Percentiles rank a stretch among this genome's conserved stretches.
Evolutionary conservation across 2,797 vertebrate genomes (phyloP).

Genomic region (Phoxinus dragarum): DNA sequence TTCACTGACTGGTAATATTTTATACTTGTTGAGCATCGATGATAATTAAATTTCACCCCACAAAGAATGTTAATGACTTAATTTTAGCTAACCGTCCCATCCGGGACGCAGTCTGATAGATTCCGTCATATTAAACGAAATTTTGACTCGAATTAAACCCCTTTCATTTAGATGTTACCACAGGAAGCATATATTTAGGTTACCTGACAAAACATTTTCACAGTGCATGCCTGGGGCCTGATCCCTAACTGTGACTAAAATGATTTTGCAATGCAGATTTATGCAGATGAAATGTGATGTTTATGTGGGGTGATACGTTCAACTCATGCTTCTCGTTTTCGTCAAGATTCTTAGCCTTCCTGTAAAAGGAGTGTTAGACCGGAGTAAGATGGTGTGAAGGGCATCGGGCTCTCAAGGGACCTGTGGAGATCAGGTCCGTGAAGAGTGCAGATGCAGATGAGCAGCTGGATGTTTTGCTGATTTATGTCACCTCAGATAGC

Average conservation of each 20-base stretch:
- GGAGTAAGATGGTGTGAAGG: constrained; percentile 36
- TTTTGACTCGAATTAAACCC: not conserved
- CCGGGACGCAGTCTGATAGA: not conserved
- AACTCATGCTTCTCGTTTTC: not conserved
- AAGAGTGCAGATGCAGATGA: constrained; percentile 53
- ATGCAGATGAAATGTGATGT: constrained; percentile 24
- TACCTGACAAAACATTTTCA: constrained; percentile 10
- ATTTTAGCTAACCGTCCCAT: not conserved
- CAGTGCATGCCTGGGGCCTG: constrained; percentile 11
- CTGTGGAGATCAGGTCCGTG: constrained; percentile 43
- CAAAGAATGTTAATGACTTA: not conserved
- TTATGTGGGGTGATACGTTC: not conserved
- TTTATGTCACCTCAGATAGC: constrained; percentile 58
- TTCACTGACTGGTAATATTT: not conserved
- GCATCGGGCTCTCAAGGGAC: constrained; percentile 49
- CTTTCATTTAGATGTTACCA: not conserved
- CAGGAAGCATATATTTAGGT: not conserved
- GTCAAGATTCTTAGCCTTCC: not conserved
- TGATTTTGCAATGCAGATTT: constrained; percentile 9
- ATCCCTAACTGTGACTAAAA: constrained; percentile 25
- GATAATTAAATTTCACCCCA: not conserved
- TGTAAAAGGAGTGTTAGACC: constrained; percentile 14
- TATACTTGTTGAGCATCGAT: not conserved
- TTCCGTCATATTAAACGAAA: not conserved
- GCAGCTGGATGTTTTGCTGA: constrained; percentile 51